Conservation (phyloP, 2,888 invertebrate species). For the Melikaiella ostensackeni region DNA sequence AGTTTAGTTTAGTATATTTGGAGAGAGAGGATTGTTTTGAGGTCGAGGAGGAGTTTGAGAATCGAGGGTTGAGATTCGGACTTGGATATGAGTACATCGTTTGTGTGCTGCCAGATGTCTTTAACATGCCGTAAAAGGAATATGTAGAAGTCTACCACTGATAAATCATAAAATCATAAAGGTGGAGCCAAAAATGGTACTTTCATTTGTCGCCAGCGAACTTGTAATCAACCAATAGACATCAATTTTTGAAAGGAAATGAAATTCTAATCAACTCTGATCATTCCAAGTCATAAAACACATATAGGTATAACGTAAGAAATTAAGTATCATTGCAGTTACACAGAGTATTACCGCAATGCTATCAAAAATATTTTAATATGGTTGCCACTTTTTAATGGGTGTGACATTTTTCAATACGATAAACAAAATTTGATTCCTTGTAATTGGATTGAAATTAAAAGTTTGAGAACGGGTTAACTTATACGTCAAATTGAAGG, state of each 20-base stretch:
- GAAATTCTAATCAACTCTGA: conserved; percentile 48
- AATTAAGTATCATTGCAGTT: conserved; percentile 32
- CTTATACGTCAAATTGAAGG: too few relatives aligned
- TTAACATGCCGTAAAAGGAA: conserved; percentile 39
- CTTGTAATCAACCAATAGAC: conserved; percentile 45
- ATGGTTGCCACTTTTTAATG: conserved; percentile 42
- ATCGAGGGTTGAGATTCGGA: conserved; percentile 16
- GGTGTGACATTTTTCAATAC: background rate
- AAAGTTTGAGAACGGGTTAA: too few relatives aligned
- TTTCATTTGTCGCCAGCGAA: conserved; percentile 36
- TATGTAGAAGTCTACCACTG: conserved; percentile 35
- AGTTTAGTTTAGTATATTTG: conserved; percentile 23
- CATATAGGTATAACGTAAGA: conserved; percentile 36
- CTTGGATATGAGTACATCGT: conserved; percentile 19
- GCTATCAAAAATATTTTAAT: background rate
- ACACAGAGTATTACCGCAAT: conserved; percentile 17
- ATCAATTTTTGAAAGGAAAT: conserved; percentile 41
- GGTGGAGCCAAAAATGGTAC: conserved; percentile 31
- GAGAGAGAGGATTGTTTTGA: conserved; percentile 32
- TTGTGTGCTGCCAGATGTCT: conserved; percentile 39
- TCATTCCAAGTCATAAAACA: conserved; percentile 51
- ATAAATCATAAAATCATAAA: conserved; percentile 40
- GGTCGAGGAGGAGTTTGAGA: conserved; percentile 23
- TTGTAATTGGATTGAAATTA: too few relatives aligned
- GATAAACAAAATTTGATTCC: background rate